Conservation (phyloP, 2,888 invertebrate species). For the Leptinotarsa tumamoca region DNA sequence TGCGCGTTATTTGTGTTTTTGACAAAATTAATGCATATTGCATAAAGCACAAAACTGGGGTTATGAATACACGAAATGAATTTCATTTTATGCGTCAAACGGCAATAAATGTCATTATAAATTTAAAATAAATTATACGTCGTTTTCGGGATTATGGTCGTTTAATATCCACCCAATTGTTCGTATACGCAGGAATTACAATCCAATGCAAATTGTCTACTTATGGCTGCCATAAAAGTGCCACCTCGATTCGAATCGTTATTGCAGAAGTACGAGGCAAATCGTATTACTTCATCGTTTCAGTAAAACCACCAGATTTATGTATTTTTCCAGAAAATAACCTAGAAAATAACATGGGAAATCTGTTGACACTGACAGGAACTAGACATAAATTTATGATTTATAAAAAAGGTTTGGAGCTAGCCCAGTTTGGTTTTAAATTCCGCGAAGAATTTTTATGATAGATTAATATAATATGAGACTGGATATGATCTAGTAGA, state of each 20-base stretch:
- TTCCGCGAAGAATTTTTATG: too few relatives aligned
- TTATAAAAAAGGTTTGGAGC: not conserved
- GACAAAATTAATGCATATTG: slow-evolving; percentile 9
- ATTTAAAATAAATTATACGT: slow-evolving; percentile 40
- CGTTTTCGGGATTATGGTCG: slow-evolving; percentile 37
- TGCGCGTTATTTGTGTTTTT: not conserved
- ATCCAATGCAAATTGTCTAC: slow-evolving; percentile 40
- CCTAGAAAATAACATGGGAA: not conserved
- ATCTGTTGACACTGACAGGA: not conserved
- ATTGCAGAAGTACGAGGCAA: not conserved
- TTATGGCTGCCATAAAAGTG: slow-evolving; percentile 34
- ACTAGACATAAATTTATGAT: not conserved
- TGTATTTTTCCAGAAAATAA: not conserved
- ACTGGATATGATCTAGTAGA: too few relatives aligned
- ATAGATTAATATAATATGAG: too few relatives aligned
- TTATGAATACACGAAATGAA: slow-evolving; percentile 30
- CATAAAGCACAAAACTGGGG: slow-evolving; percentile 19
- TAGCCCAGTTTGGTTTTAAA: too few relatives aligned
- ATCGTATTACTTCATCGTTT: not conserved
- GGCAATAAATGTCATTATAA: slow-evolving; percentile 42
- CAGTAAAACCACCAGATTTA: slow-evolving; percentile 8
- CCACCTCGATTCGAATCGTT: slow-evolving; percentile 14
- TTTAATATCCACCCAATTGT: slow-evolving; percentile 41
- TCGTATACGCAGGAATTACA: slow-evolving; percentile 40
- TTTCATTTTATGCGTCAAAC: slow-evolving; percentile 31